phyloP scores from a whole-genome alignment of 1,140 invertebrate species.

The Campoletis sonorensis region DNA sequence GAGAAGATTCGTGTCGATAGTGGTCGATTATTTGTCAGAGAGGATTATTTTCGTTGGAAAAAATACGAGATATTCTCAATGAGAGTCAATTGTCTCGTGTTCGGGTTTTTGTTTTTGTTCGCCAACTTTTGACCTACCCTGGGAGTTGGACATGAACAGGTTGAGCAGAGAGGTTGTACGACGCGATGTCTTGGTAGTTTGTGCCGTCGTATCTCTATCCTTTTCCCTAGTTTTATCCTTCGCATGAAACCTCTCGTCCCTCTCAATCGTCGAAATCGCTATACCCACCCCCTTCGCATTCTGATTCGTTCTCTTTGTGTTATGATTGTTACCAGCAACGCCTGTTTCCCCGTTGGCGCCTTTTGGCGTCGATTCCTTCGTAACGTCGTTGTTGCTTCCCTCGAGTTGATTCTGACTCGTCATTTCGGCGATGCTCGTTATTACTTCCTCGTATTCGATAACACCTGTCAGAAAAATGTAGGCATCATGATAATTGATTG shows the following conservation, averaged over 20 bases:
- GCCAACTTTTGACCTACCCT: constrained; percentile 82
- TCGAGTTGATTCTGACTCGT: constrained; percentile 65
- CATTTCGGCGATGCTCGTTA: constrained; percentile 73
- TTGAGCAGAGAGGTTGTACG: constrained; percentile 95
- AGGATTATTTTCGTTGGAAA: neutral
- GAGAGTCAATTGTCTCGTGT: neutral
- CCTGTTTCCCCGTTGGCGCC: constrained; percentile 74
- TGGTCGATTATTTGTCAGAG: neutral
- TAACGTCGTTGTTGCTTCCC: constrained; percentile 55
- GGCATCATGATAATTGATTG: neutral
- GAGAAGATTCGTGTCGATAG: constrained; percentile 13
- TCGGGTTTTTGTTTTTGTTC: constrained; percentile 13
- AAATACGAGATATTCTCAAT: constrained; percentile 13
- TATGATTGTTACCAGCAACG: constrained; percentile 75
- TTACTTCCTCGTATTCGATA: constrained; percentile 78
- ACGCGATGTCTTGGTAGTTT: constrained; percentile 86
- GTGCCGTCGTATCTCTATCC: constrained; percentile 69
- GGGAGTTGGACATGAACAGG: constrained; percentile 95
- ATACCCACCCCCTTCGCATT: constrained; percentile 71
- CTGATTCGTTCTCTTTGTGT: constrained; percentile 70
- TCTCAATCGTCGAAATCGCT: constrained; percentile 68
- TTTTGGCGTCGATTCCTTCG: constrained; percentile 70
- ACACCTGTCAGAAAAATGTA: constrained; percentile 59
- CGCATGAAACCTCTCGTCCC: constrained; percentile 59
- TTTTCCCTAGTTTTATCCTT: constrained; percentile 67